phyloP scores from a whole-genome alignment of 2,113 vertebrate genomes.

The Malurus alboscapulatus region DNA sequence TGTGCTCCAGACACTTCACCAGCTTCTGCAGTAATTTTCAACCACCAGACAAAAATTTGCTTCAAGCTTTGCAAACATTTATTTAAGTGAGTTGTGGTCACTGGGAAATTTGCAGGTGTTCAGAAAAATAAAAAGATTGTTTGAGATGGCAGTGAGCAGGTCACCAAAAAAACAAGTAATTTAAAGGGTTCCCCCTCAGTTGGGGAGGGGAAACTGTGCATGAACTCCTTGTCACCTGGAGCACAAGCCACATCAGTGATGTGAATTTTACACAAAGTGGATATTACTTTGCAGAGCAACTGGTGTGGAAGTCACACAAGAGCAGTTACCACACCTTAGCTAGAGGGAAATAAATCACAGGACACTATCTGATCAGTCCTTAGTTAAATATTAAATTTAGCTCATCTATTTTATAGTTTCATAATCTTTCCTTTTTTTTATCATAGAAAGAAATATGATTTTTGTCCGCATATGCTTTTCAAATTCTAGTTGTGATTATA shows the following conservation, averaged over 20 bases:
- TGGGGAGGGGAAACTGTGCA: too few relatives aligned
- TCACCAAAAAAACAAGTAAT: neutral
- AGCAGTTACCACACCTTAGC: neutral
- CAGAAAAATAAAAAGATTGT: neutral
- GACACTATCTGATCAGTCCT: neutral
- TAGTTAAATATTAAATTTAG: neutral
- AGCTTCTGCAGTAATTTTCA: neutral
- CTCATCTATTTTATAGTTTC: neutral
- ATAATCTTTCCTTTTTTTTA: neutral
- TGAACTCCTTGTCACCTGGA: neutral
- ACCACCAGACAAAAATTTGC: neutral
- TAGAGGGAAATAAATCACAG: neutral
- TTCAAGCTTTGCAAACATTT: neutral
- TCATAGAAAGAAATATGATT: neutral
- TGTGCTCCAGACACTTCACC: neutral
- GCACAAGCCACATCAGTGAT: neutral
- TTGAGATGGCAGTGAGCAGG: neutral
- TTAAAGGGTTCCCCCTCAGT: neutral
- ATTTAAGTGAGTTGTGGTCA: neutral
- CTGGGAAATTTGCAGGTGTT: neutral
- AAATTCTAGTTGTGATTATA: neutral
- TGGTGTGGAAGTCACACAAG: neutral
- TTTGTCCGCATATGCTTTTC: neutral
- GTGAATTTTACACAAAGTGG: neutral
- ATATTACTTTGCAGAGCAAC: neutral